These are phyloP conservation scores for Cirrhinus molitorella DNA, from an alignment of 2,797 vertebrate species.

Conservation along the genomic window DNA sequence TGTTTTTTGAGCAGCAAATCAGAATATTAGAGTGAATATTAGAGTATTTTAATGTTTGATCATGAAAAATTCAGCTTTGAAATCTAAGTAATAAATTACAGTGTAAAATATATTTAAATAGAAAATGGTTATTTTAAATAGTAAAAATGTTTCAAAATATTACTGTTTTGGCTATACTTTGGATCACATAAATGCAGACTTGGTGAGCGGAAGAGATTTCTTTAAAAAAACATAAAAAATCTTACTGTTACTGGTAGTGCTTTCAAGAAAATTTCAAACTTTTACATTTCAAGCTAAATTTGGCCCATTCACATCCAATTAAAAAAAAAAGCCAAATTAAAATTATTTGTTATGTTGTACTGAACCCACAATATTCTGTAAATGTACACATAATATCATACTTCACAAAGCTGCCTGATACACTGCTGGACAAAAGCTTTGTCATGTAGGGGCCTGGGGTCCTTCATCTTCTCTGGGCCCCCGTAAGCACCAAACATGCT, in stretches of 20 bases:
- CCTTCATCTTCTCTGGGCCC: constrained; percentile 93
- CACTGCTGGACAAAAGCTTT: constrained; percentile 94
- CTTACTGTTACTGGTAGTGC: neutral
- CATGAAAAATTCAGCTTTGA: too few species aligned
- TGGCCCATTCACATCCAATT: neutral
- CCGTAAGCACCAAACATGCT: constrained; percentile 89
- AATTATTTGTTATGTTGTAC: neutral
- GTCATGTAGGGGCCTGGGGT: constrained; percentile 92
- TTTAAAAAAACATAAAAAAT: too few species aligned
- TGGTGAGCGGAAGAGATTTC: too few species aligned
- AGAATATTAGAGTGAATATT: too few species aligned
- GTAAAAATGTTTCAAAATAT: too few species aligned
- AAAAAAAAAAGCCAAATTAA: neutral
- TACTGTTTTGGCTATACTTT: too few species aligned
- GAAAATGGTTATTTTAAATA: too few species aligned
- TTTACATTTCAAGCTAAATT: neutral
- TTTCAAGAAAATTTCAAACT: neutral
- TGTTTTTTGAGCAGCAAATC: too few species aligned
- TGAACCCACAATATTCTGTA: neutral
- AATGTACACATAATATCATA: constrained; percentile 63
- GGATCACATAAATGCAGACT: too few species aligned
- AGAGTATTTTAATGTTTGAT: too few species aligned
- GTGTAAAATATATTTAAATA: too few species aligned
- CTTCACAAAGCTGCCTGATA: constrained; percentile 93
- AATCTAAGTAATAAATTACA: too few species aligned